Conservation (phyloP, 35 echinoderm and acorn worm genomes). For the Apostichopus parvimensis region DNA sequence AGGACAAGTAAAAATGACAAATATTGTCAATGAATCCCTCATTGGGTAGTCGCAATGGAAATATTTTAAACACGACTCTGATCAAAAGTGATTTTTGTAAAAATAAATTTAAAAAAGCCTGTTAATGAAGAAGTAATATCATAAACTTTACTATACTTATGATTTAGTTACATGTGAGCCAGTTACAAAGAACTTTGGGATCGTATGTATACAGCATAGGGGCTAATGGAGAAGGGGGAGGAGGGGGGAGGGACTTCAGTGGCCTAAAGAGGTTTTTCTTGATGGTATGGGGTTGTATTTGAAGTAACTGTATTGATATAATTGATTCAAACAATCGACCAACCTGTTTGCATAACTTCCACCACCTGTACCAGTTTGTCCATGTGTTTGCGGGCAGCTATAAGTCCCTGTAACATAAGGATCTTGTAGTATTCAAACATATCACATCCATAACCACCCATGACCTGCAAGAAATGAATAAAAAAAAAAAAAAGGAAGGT, state of each 20-base stretch:
- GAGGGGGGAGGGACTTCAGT: background rate
- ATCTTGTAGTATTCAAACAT: conserved; percentile 99
- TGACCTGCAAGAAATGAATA: conserved; percentile 61
- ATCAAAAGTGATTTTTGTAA: too few species aligned
- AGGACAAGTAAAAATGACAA: too few species aligned
- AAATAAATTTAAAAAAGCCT: too few species aligned
- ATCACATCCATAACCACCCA: conserved; percentile 96
- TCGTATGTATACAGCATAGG: too few species aligned
- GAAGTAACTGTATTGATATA: background rate
- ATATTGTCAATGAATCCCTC: too few species aligned
- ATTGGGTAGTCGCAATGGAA: too few species aligned
- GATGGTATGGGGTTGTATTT: conserved; percentile 43
- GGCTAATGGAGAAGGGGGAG: background rate
- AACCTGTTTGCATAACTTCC: conserved; percentile 91
- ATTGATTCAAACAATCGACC: conserved; percentile 26
- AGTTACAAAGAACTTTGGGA: too few species aligned
- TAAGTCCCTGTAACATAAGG: conserved; percentile 92
- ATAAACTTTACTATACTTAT: too few species aligned
- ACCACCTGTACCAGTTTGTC: conserved; percentile 93
- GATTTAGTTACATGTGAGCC: too few species aligned
- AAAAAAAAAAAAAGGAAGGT: too few species aligned
- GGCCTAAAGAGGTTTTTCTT: conserved; percentile 24
- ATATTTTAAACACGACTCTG: too few species aligned
- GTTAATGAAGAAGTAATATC: too few species aligned
- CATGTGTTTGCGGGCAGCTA: conserved; percentile 95